These are phyloP conservation scores for Falco punctatus DNA, from an alignment of 2,113 vertebrate genomes.

Conservation along the genomic window DNA sequence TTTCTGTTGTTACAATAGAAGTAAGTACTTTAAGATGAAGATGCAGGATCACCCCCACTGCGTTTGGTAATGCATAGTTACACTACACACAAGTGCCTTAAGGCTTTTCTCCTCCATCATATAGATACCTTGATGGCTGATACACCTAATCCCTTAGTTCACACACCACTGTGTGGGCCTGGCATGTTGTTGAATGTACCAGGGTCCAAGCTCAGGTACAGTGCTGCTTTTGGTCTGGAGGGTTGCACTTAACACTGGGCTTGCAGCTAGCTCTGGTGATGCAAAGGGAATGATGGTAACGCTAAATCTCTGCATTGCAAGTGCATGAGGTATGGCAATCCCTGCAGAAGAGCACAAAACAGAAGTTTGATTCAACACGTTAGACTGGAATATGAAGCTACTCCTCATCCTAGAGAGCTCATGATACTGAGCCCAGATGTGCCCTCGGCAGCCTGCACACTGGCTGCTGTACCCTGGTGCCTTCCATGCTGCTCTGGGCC, in stretches of 20 bases:
- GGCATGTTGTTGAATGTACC: rapidly evolving
- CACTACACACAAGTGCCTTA: not conserved
- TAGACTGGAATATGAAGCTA: not conserved
- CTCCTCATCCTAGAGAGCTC: not conserved
- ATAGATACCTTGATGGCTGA: not conserved
- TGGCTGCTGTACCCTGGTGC: not conserved
- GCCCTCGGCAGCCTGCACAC: not conserved
- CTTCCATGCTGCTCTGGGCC: not conserved
- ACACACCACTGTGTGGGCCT: not conserved
- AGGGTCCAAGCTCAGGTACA: not conserved
- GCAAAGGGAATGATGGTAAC: not conserved
- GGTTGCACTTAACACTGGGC: not conserved
- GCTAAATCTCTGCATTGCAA: not conserved
- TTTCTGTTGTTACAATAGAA: not conserved
- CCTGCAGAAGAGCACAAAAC: not conserved
- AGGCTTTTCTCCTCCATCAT: not conserved
- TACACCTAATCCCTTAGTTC: not conserved
- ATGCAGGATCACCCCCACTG: rapidly evolving
- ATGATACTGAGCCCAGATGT: not conserved
- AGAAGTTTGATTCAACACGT: not conserved
- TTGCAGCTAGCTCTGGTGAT: not conserved
- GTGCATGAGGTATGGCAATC: not conserved
- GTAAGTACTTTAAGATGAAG: not conserved
- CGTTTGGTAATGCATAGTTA: not conserved
- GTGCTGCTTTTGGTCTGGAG: not conserved